A percentile compares a stretch with the other conserved stretches of the same genome.
phyloP scores from a whole-genome alignment of 23 tunicate genomes.

The Ciona savignyi region DNA sequence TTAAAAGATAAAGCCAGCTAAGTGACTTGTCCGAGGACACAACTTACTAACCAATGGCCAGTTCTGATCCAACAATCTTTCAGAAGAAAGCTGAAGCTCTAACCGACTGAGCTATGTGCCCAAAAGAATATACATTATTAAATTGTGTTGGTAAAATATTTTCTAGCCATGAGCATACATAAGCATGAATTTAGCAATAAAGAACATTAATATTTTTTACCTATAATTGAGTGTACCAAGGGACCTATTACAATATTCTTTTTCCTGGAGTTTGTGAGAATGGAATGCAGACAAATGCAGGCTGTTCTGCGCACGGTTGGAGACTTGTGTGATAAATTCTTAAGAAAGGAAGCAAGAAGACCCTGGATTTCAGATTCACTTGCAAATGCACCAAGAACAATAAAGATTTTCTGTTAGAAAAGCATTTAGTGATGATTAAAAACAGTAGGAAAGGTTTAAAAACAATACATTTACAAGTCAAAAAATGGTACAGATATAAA shows the following conservation, averaged over 20 bases:
- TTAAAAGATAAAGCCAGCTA: no score
- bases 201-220: slow-evolving; percentile 10
- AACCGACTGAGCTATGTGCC: no score
- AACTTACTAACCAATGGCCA: no score
- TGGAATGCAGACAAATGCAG: slow-evolving; percentile 44
- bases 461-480: not conserved
- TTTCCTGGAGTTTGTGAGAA: slow-evolving; percentile 39
- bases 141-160: no score
- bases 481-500: not conserved
- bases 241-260: slow-evolving; percentile 4
- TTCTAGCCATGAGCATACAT: no score
- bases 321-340: slow-evolving; percentile 71
- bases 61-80: no score
- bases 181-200: no score
- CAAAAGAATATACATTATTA: no score
- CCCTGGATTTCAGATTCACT: slow-evolving; percentile 61
- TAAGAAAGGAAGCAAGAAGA: slow-evolving; percentile 48
- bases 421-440: not conserved
- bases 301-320: slow-evolving; percentile 56
- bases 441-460: no score
- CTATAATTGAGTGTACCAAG: slow-evolving; percentile 23
- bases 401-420: slow-evolving; percentile 57
- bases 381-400: slow-evolving; percentile 54
- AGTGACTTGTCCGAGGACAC: no score
- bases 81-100: no score